Percentiles rank a stretch among this genome's conserved stretches.
Conservation (phyloP, 2,888 invertebrate species). For the Isoperla grammatica region DNA sequence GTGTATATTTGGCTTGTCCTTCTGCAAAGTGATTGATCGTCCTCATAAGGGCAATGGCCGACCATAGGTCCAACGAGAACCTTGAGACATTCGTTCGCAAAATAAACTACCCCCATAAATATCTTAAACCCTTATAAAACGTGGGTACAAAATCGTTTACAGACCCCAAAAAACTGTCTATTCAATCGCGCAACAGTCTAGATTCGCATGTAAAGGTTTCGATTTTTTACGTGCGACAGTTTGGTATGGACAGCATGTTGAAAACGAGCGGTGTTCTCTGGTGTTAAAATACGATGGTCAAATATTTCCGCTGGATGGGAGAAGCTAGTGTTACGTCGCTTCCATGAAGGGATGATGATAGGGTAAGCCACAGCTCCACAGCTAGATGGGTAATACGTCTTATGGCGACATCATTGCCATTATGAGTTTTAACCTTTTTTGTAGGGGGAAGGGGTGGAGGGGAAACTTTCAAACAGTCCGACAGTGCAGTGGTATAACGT, state of each 20-base stretch:
- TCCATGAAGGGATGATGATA: conserved; percentile 20
- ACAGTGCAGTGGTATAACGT: too few relatives aligned
- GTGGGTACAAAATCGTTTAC: too few relatives aligned
- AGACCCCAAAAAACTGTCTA: too few relatives aligned
- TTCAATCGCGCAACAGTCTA: too few relatives aligned
- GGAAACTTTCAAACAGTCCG: neutral
- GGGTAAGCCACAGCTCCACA: conserved; percentile 21
- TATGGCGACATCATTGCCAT: conserved; percentile 17
- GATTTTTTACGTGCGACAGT: too few relatives aligned
- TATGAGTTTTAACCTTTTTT: conserved; percentile 17
- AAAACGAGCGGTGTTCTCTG: neutral
- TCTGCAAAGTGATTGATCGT: conserved; percentile 19
- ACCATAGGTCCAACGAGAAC: conserved; percentile 1
- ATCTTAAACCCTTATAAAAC: too few relatives aligned
- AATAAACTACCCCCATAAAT: conserved; percentile 4
- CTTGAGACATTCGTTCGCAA: neutral
- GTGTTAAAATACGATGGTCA: neutral
- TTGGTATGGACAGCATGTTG: too few relatives aligned
- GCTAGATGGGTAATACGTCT: conserved; percentile 20
- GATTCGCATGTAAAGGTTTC: too few relatives aligned
- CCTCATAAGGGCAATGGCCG: conserved; percentile 19
- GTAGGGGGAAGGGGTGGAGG: conserved; percentile 10
- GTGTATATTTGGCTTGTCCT: conserved; percentile 11
- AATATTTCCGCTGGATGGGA: conserved; percentile 3
- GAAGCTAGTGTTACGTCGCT: conserved; percentile 3